Percentiles rank a stretch among this genome's conserved stretches.
These are phyloP conservation scores for Polyommatus iphigenia DNA, from an alignment of 2,888 invertebrate species.

Conservation along the genomic window DNA sequence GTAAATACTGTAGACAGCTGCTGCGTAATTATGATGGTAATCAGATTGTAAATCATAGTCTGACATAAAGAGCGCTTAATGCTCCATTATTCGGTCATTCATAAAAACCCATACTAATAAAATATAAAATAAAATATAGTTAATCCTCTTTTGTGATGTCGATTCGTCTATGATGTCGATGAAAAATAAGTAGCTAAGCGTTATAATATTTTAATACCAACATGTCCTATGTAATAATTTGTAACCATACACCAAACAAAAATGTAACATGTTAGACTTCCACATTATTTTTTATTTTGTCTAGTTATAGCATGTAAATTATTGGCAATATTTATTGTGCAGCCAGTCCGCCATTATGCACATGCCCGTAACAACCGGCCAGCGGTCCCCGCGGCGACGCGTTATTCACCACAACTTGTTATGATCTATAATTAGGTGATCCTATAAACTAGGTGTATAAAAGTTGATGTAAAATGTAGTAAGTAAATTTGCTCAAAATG, in stretches of 20 bases:
- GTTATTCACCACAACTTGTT: constrained; percentile 21
- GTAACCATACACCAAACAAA: too few relatives aligned
- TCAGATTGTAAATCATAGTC: too few relatives aligned
- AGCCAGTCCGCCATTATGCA: neutral
- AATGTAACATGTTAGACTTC: neutral
- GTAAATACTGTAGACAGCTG: too few relatives aligned
- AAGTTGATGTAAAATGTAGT: neutral
- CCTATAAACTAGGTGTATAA: constrained; percentile 9
- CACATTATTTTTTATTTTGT: neutral
- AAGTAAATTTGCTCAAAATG: neutral
- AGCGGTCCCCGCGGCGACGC: constrained; percentile 5
- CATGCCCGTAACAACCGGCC: neutral
- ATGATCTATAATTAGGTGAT: constrained; percentile 16
- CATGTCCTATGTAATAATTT: neutral
- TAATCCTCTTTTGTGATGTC: too few relatives aligned
- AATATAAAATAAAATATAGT: neutral
- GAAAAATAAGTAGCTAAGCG: too few relatives aligned
- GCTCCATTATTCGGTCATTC: too few relatives aligned
- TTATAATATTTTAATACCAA: neutral
- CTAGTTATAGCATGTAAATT: constrained; percentile 18
- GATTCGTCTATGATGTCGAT: too few relatives aligned
- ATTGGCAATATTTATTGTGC: constrained; percentile 13
- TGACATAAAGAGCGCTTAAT: too few relatives aligned
- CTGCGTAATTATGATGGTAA: too few relatives aligned
- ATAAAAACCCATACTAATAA: too few relatives aligned